These are phyloP conservation scores for Polyommatus iphigenia DNA, from an alignment of 2,888 invertebrate species.

Conservation along the genomic window DNA sequence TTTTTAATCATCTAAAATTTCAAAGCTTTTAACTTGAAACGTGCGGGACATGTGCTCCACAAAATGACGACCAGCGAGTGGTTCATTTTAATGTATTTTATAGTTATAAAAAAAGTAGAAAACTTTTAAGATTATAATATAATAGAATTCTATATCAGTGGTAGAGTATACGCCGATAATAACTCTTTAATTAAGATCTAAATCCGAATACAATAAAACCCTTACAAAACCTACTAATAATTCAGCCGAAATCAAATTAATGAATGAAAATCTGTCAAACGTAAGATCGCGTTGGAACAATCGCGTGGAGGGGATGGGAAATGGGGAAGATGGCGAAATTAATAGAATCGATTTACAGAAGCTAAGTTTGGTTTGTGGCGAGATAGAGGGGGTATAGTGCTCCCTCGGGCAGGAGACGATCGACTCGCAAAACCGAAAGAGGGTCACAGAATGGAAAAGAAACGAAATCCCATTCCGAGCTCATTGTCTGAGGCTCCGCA, in stretches of 20 bases:
- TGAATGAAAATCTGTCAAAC: not conserved
- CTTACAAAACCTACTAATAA: not conserved
- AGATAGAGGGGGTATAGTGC: conserved; percentile 64
- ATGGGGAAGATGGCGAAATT: conserved; percentile 41
- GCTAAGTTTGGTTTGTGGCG: conserved; percentile 55
- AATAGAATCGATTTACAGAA: conserved; percentile 62
- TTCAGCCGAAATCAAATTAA: conserved; percentile 22
- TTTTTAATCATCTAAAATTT: conserved; percentile 31
- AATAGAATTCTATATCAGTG: not conserved
- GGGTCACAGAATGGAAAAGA: conserved; percentile 56
- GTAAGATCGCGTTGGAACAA: conserved; percentile 8
- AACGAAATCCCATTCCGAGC: conserved; percentile 67
- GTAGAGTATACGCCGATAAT: not conserved
- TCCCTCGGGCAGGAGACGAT: conserved; percentile 55
- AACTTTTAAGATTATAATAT: not conserved
- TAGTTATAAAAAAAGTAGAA: not conserved
- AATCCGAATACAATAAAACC: not conserved
- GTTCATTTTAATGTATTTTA: not conserved
- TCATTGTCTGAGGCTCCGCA: conserved; percentile 68
- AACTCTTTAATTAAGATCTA: not conserved
- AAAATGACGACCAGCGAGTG: not conserved
- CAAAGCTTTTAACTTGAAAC: conserved; percentile 13
- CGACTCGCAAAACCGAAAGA: conserved; percentile 60
- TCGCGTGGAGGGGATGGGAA: conserved; percentile 23
- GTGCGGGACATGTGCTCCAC: conserved; percentile 1